phyloP scores from a whole-genome alignment of 2,797 vertebrate genomes.

The Melanotaenia trifasciata region DNA sequence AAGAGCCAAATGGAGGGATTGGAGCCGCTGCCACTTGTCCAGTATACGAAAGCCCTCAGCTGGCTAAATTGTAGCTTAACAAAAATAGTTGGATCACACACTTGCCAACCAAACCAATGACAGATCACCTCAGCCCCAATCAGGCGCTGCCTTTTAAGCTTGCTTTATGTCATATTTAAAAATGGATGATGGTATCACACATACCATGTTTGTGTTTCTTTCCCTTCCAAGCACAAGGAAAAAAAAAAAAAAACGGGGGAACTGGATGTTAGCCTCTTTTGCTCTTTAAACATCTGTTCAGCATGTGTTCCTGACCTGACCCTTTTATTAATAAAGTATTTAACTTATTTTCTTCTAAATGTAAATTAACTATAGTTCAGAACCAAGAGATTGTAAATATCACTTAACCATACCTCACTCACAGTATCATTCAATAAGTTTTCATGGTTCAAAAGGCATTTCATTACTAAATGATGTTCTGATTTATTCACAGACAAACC shows the following conservation, averaged over 20 bases:
- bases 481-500: slow-evolving; percentile 15
- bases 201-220: slow-evolving; percentile 9
- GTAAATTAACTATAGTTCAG: slow-evolving; percentile 10
- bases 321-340: not conserved
- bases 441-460: not conserved
- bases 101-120: not conserved
- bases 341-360: not conserved
- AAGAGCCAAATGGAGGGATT: not conserved
- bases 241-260: not conserved
- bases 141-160: not conserved
- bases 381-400: slow-evolving; percentile 4
- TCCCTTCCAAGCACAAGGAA: not conserved
- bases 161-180: slow-evolving; percentile 4
- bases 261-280: slow-evolving; percentile 9
- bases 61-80: not conserved
- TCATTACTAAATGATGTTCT: not conserved
- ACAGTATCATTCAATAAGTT: not conserved
- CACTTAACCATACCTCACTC: not conserved
- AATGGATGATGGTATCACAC: slow-evolving; percentile 13
- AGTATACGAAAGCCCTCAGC: not conserved
- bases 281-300: slow-evolving; percentile 41
- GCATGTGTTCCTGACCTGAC: not conserved
- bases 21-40: not conserved
- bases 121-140: not conserved
- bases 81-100: not conserved